Conservation (phyloP, 1,140 invertebrate genomes). For the Drosophila virilis region DNA sequence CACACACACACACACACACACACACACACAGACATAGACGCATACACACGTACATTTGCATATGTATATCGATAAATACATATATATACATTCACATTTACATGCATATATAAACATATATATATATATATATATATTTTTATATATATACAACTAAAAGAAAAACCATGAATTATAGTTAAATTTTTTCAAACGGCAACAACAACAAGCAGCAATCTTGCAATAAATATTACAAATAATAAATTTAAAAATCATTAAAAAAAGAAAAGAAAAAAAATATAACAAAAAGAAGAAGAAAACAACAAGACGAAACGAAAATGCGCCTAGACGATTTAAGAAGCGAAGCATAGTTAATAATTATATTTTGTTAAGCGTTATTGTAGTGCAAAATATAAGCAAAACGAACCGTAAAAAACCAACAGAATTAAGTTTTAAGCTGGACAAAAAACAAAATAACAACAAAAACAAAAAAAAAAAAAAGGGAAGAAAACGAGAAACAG, state of each 20-base stretch:
- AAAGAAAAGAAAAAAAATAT: neutral
- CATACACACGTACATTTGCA: slow-evolving; percentile 15
- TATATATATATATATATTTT: slow-evolving; percentile 73
- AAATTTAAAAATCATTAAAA: slow-evolving; percentile 25
- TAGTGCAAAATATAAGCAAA: slow-evolving; percentile 58
- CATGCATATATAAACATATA: slow-evolving; percentile 37
- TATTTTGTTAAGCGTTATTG: slow-evolving; percentile 81
- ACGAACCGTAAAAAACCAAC: slow-evolving; percentile 46
- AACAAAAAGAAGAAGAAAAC: slow-evolving; percentile 16
- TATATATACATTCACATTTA: slow-evolving; percentile 32
- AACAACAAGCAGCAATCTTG: slow-evolving; percentile 55
- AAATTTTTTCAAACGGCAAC: slow-evolving; percentile 62
- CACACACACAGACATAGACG: slow-evolving; percentile 12
- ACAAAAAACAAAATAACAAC: slow-evolving; percentile 29
- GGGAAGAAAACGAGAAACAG: neutral
- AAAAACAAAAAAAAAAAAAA: slow-evolving; percentile 37
- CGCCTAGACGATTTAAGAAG: slow-evolving; percentile 43
- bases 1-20: slow-evolving; percentile 8
- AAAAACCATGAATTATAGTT: slow-evolving; percentile 62
- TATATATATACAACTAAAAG: slow-evolving; percentile 75
- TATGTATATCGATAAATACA: slow-evolving; percentile 48
- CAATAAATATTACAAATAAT: slow-evolving; percentile 41
- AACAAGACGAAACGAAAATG: slow-evolving; percentile 55
- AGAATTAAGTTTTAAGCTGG: slow-evolving; percentile 72
- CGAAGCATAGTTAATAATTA: slow-evolving; percentile 72